Evolutionary conservation across 2,113 vertebrate species (phyloP).

Genomic region (Bubalus kerabau): DNA sequence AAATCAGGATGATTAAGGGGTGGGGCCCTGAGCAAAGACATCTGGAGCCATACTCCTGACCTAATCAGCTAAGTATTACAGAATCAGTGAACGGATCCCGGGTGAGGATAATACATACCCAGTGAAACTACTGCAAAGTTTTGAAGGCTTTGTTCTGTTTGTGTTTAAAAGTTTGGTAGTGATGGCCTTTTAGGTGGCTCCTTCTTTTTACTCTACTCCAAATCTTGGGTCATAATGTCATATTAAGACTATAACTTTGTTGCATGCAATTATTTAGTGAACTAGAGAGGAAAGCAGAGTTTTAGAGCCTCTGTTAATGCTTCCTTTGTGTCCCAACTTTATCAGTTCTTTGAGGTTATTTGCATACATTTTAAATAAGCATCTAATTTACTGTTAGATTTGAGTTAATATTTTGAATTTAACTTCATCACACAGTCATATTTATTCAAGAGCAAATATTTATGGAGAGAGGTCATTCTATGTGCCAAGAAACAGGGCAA

Average conservation of each 20-base stretch:
- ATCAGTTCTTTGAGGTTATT: neutral
- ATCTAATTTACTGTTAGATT: neutral
- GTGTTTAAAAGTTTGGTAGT: neutral
- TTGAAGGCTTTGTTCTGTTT: neutral
- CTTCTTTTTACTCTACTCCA: neutral
- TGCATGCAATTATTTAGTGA: neutral
- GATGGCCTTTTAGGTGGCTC: neutral
- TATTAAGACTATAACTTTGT: neutral
- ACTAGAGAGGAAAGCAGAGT: neutral
- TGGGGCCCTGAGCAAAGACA: neutral
- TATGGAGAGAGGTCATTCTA: neutral
- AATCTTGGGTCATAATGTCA: neutral
- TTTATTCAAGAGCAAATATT: neutral
- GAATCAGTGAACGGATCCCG: neutral
- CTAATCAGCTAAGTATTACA: neutral
- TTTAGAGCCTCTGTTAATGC: neutral
- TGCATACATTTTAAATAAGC: neutral
- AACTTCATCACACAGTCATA: neutral
- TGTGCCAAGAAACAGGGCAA: neutral
- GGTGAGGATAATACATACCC: neutral
- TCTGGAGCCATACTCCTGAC: rapidly evolving
- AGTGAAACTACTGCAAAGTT: neutral
- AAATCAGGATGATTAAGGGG: neutral
- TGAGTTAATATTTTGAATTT: neutral
- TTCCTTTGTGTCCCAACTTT: neutral